A percentile compares a stretch with the other conserved stretches of the same genome.
phyloP scores from a whole-genome alignment of 2,888 invertebrate genomes.

The Nemotelus pantherinus region DNA sequence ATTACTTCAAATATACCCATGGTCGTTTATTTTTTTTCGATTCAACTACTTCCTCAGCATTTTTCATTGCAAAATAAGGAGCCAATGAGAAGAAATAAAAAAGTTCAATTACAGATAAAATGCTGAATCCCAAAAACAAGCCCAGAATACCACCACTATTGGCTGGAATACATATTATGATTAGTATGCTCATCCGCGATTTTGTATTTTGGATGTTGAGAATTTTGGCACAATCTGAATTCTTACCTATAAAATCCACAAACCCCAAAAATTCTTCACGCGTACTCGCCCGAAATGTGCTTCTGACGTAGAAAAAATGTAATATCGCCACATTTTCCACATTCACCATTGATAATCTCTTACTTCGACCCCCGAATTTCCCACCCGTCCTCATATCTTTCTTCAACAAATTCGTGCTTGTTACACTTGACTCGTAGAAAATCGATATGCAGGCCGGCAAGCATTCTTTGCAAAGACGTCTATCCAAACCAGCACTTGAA shows the following conservation, averaged over 20 bases:
- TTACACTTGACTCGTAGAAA: conserved; percentile 71
- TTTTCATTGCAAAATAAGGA: conserved; percentile 25
- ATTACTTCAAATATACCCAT: no score
- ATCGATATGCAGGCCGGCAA: conserved; percentile 81
- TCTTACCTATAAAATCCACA: conserved; percentile 80
- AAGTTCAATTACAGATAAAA: conserved; percentile 81
- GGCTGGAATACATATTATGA: conserved; percentile 65
- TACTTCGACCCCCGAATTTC: conserved; percentile 43
- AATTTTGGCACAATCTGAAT: background rate
- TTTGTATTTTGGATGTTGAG: background rate
- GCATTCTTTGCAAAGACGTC: conserved; percentile 64
- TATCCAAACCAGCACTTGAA: conserved; percentile 34
- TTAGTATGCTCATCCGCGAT: background rate
- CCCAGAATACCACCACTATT: conserved; percentile 86
- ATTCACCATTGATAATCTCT: background rate
- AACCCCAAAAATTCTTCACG: conserved; percentile 83
- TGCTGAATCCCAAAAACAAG: conserved; percentile 85
- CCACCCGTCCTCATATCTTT: conserved; percentile 53
- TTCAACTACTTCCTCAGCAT: background rate
- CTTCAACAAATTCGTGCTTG: conserved; percentile 68
- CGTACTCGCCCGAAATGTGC: conserved; percentile 74
- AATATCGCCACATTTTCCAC: conserved; percentile 74
- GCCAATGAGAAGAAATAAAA: conserved; percentile 71
- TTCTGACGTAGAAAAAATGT: conserved; percentile 78
- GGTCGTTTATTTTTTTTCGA: background rate